Percentiles rank a stretch among this genome's conserved stretches.
These are phyloP conservation scores for Pseudochromis fuscus DNA, from an alignment of 2,797 vertebrate genomes.

Conservation along the genomic window DNA sequence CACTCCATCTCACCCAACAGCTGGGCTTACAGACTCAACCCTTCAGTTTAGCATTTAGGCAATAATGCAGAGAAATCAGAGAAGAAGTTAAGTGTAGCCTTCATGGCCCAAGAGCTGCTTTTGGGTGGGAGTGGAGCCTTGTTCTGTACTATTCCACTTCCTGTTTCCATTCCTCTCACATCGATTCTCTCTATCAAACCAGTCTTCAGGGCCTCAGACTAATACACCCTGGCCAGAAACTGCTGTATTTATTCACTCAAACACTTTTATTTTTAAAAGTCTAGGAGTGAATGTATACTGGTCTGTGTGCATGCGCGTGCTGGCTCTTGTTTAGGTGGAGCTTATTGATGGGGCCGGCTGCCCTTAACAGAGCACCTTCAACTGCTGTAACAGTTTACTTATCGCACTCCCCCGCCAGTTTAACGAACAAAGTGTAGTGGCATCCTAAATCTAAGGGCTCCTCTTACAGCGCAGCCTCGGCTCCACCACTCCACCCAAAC, in stretches of 20 bases:
- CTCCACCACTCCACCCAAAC: conserved; percentile 58
- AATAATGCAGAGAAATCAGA: conserved; percentile 25
- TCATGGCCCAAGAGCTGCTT: conserved; percentile 26
- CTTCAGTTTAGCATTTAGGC: conserved; percentile 40
- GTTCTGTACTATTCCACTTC: conserved; percentile 40
- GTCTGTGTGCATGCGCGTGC: conserved; percentile 52
- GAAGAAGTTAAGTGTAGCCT: conserved; percentile 2
- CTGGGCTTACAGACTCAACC: conserved; percentile 38
- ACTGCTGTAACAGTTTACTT: conserved; percentile 36
- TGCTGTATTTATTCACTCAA: conserved; percentile 71
- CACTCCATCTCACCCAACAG: conserved; percentile 30
- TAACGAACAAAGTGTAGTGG: conserved; percentile 70
- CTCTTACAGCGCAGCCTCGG: conserved; percentile 31
- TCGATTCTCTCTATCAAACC: conserved; percentile 43
- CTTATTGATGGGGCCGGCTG: conserved; percentile 5
- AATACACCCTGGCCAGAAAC: conserved; percentile 61
- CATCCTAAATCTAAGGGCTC: conserved; percentile 46
- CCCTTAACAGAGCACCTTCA: conserved; percentile 36
- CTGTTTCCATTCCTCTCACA: conserved; percentile 57
- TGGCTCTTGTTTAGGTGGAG: conserved; percentile 50
- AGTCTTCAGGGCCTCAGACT: conserved; percentile 64
- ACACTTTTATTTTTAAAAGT: conserved; percentile 35
- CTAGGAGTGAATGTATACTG: conserved; percentile 43
- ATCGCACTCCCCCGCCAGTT: conserved; percentile 44
- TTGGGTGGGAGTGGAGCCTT: conserved; percentile 32